A percentile compares a stretch with the other conserved stretches of the same genome.
phyloP scores from a whole-genome alignment of 2,888 invertebrate genomes.

The Lucinisca nassula region DNA sequence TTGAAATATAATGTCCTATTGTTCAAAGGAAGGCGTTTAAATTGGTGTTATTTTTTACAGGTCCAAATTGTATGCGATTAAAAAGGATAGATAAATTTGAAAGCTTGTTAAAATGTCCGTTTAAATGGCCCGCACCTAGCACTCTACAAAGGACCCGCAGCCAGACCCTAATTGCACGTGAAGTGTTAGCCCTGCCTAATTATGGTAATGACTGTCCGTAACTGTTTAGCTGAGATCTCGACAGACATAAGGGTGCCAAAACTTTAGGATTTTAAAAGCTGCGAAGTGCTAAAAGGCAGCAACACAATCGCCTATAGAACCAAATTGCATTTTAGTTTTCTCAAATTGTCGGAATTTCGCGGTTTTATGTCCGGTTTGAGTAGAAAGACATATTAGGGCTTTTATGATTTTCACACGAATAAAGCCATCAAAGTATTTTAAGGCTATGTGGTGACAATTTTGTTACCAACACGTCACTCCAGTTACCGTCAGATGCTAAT shows the following conservation, averaged over 20 bases:
- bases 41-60: too few species aligned
- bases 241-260: not conserved
- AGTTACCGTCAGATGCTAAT: not conserved
- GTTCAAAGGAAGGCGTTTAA: too few species aligned
- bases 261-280: not conserved
- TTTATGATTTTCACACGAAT: not conserved
- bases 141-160: not conserved
- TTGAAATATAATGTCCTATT: too few species aligned
- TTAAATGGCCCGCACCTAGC: not conserved
- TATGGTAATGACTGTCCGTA: not conserved
- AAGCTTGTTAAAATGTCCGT: too few species aligned
- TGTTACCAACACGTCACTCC: not conserved
- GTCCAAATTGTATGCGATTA: too few species aligned
- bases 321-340: not conserved
- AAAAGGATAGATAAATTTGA: too few species aligned
- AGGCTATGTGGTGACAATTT: not conserved
- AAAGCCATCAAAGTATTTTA: not conserved
- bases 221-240: not conserved
- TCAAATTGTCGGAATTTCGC: not conserved
- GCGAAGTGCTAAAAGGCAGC: slow-evolving; percentile 1
- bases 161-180: not conserved
- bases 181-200: not conserved
- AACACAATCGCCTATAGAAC: not conserved
- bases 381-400: not conserved
- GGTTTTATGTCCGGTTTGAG: not conserved